A percentile compares a stretch with the other conserved stretches of the same genome.
These are phyloP conservation scores for Agapornis canus DNA, from an alignment of 2,797 vertebrate species.

Conservation along the genomic window DNA sequence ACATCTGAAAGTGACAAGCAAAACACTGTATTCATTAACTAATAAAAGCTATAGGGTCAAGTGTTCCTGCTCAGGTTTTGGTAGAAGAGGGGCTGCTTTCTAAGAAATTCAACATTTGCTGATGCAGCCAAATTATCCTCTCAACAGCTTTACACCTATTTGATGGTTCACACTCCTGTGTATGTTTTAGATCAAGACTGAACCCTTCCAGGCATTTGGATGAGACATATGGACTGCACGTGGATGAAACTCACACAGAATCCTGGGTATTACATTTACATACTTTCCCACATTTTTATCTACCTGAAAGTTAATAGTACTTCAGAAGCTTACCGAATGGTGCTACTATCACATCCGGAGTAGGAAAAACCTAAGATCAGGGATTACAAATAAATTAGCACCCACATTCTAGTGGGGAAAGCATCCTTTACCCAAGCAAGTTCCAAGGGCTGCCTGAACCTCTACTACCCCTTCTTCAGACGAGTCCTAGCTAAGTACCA, in stretches of 20 bases:
- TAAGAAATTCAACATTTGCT: conserved; percentile 18
- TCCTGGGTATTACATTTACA: background rate
- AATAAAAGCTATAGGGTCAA: background rate
- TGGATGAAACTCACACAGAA: background rate
- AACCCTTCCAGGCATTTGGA: background rate
- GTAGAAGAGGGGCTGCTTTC: background rate
- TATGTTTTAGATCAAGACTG: background rate
- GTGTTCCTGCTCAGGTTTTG: background rate
- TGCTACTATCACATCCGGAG: background rate
- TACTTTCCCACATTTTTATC: background rate
- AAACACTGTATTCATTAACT: background rate
- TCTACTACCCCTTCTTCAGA: background rate
- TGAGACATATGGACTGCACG: background rate
- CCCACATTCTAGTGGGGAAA: background rate
- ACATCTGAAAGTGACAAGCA: background rate
- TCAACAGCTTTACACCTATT: background rate
- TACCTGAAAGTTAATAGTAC: background rate
- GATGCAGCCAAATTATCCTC: background rate
- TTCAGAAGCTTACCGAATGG: background rate
- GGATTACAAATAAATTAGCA: background rate
- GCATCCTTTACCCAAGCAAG: background rate
- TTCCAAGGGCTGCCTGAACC: background rate
- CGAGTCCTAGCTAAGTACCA: background rate
- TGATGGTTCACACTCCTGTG: background rate
- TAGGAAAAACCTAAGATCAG: background rate